Evolutionary conservation across 1,140 invertebrate species (phyloP).

Genomic region (Colletes gigas): DNA sequence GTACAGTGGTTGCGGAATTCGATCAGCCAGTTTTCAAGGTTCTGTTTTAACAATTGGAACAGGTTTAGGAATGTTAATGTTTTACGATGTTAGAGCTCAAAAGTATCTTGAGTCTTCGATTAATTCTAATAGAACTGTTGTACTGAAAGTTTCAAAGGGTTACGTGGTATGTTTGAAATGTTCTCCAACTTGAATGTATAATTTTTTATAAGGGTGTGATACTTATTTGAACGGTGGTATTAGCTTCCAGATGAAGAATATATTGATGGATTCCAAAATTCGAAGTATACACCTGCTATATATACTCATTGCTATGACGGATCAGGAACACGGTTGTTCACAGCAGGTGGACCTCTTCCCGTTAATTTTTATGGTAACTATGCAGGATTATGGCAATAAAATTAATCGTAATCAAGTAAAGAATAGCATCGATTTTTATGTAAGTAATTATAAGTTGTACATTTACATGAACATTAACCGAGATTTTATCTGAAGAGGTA

Average conservation of each 20-base stretch:
- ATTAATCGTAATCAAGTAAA: slow-evolving; percentile 35
- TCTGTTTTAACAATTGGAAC: slow-evolving; percentile 96
- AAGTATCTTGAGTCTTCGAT: slow-evolving; percentile 96
- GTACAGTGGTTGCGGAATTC: slow-evolving; percentile 92
- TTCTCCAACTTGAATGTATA: slow-evolving; percentile 2
- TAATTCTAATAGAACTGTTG: slow-evolving; percentile 92
- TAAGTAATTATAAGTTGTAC: slow-evolving; percentile 60
- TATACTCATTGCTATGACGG: slow-evolving; percentile 98
- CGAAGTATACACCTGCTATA: slow-evolving; percentile 95
- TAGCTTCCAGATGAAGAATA: slow-evolving; percentile 92
- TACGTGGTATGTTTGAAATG: slow-evolving; percentile 88
- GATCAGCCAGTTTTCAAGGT: slow-evolving; percentile 94
- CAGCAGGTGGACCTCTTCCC: slow-evolving; percentile 95
- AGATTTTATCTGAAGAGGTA: slow-evolving; percentile 19
- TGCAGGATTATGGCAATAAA: slow-evolving; percentile 87
- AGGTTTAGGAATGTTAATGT: slow-evolving; percentile 94
- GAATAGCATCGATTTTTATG: slow-evolving; percentile 41
- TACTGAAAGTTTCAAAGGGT: slow-evolving; percentile 93
- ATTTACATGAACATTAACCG: slow-evolving; percentile 24
- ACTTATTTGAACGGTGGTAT: slow-evolving; percentile 47
- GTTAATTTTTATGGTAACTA: slow-evolving; percentile 92
- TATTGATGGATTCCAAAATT: slow-evolving; percentile 90
- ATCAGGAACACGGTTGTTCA: slow-evolving; percentile 94
- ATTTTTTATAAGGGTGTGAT: neutral
- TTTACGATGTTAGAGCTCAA: slow-evolving; percentile 94